Evolutionary conservation across 2,797 vertebrate species (phyloP).

Genomic region (Taeniopygia guttata): DNA sequence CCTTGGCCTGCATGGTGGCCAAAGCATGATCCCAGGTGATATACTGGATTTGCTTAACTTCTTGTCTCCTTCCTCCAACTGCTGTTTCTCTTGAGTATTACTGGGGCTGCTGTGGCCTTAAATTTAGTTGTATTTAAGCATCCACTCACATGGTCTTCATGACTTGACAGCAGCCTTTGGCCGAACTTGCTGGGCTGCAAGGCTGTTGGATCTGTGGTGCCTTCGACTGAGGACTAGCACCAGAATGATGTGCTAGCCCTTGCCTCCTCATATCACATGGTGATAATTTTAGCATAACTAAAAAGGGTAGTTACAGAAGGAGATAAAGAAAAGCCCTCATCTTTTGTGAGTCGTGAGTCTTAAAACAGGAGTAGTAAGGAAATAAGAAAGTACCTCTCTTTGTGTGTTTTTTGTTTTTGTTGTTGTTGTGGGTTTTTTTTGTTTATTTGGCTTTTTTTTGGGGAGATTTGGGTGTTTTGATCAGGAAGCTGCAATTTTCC

Average conservation of each 20-base stretch:
- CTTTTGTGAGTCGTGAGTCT: neutral
- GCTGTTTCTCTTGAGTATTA: neutral
- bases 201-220: neutral
- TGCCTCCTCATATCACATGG: neutral
- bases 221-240: neutral
- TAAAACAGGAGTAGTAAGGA: neutral
- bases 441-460: neutral
- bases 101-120: neutral
- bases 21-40: neutral
- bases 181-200: rapidly evolving
- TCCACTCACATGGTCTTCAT: rapidly evolving
- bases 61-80: neutral
- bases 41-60: neutral
- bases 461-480: neutral
- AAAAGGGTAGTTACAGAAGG: neutral
- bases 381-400: neutral
- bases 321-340: neutral
- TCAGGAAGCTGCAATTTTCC: conserved; percentile 2
- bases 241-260: neutral
- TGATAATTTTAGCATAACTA: neutral
- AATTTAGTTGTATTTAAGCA: neutral
- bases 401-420: neutral
- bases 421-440: too few relatives aligned
- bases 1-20: rapidly evolving
- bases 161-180: neutral